These are phyloP conservation scores for Sinelater perroti DNA, from an alignment of 2,888 invertebrate species.

Conservation along the genomic window DNA sequence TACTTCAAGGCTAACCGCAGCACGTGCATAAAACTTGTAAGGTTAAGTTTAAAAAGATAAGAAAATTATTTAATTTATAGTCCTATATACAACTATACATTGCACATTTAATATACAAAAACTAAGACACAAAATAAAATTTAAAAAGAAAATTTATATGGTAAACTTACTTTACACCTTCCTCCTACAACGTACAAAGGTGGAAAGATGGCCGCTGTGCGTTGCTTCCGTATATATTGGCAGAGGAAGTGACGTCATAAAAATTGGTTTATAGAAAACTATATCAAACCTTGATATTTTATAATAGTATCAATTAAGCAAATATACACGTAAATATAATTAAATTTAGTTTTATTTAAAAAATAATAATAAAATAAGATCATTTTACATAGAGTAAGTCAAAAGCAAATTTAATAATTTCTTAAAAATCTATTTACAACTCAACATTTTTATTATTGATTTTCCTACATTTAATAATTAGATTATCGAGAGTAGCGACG, in stretches of 20 bases:
- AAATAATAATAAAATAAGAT: background rate
- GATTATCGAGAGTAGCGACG: no score
- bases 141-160: no score
- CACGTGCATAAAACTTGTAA: no score
- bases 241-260: constrained; percentile 23
- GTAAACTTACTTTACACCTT: constrained; percentile 30
- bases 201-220: constrained; percentile 18
- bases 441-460: no score
- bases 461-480: no score
- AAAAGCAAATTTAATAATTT: no score
- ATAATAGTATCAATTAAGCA: background rate
- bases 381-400: no score
- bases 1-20: no score
- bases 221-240: constrained; percentile 6
- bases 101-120: background rate
- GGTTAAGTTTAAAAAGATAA: constrained; percentile 5
- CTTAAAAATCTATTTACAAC: no score
- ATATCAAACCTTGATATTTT: no score
- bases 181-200: constrained; percentile 18
- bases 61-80: background rate
- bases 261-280: background rate
- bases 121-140: background rate
- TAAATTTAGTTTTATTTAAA: background rate
- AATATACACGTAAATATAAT: background rate
- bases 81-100: background rate